phyloP scores from a whole-genome alignment of 2,888 invertebrate genomes.

The Encarsia formosa region DNA sequence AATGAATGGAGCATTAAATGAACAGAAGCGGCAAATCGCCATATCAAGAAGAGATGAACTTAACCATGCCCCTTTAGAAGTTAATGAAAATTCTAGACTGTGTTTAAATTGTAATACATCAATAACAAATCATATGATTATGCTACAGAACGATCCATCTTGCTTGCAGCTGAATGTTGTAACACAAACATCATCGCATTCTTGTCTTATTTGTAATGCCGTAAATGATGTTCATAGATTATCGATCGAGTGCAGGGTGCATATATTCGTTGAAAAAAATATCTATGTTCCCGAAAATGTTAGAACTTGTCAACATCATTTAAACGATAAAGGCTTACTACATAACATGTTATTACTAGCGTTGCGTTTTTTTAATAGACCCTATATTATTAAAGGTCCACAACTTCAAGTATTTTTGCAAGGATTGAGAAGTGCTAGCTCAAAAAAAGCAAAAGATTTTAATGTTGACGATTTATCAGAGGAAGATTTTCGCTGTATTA shows the following conservation, averaged over 20 bases:
- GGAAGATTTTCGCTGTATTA: not conserved
- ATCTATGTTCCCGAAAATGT: conserved; percentile 19
- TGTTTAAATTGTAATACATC: conserved; percentile 1
- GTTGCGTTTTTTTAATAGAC: conserved; percentile 10
- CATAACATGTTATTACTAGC: conserved; percentile 1
- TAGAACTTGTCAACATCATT: conserved; percentile 15
- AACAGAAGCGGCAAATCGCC: too few relatives aligned
- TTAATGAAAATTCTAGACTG: not conserved
- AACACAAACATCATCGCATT: conserved; percentile 7
- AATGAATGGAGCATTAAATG: too few relatives aligned
- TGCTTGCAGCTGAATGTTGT: conserved; percentile 12
- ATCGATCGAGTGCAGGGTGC: conserved; percentile 14
- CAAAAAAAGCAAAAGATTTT: not conserved
- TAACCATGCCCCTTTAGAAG: not conserved
- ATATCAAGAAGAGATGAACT: not conserved
- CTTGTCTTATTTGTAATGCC: conserved; percentile 18
- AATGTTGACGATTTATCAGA: conserved; percentile 5
- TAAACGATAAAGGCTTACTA: too few relatives aligned
- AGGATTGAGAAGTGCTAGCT: conserved; percentile 7
- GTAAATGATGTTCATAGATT: conserved; percentile 9
- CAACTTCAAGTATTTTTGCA: too few relatives aligned
- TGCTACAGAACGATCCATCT: conserved; percentile 1
- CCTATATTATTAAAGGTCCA: conserved; percentile 3
- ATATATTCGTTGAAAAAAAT: conserved; percentile 10
- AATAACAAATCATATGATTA: not conserved